Evolutionary conservation across 2,113 vertebrate species (phyloP).

Genomic region (Sturnira hondurensis): DNA sequence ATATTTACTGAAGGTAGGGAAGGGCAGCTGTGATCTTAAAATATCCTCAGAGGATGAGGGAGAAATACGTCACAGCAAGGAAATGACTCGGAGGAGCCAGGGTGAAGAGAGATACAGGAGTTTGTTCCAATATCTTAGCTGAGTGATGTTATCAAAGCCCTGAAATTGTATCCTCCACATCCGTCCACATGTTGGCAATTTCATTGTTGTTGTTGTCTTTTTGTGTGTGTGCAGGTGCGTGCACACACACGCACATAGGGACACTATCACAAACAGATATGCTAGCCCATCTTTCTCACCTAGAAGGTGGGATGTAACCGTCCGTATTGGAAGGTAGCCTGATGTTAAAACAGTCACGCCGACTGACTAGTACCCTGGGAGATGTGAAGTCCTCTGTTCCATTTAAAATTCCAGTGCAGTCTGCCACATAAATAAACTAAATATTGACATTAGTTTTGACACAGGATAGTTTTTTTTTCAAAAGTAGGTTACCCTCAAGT

Average conservation of each 20-base stretch:
- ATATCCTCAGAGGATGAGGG: background rate
- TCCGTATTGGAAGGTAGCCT: background rate
- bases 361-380: background rate
- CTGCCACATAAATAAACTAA: background rate
- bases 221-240: background rate
- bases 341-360: background rate
- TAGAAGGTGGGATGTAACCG: background rate
- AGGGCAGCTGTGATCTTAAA: background rate
- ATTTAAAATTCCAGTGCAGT: background rate
- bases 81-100: background rate
- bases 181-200: background rate
- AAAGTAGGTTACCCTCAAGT: conserved; percentile 2
- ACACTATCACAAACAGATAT: background rate
- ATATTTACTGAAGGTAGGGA: background rate
- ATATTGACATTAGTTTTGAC: conserved; percentile 6
- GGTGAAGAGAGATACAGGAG: background rate
- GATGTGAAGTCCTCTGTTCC: background rate
- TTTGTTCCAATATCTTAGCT: background rate
- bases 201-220: background rate
- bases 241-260: accelerated
- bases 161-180: background rate
- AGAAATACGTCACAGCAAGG: background rate
- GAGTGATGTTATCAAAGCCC: background rate
- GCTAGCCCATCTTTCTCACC: background rate
- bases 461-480: background rate